Conservation (phyloP, 2,113 vertebrate species). For the Sphaerodactylus townsendi region DNA sequence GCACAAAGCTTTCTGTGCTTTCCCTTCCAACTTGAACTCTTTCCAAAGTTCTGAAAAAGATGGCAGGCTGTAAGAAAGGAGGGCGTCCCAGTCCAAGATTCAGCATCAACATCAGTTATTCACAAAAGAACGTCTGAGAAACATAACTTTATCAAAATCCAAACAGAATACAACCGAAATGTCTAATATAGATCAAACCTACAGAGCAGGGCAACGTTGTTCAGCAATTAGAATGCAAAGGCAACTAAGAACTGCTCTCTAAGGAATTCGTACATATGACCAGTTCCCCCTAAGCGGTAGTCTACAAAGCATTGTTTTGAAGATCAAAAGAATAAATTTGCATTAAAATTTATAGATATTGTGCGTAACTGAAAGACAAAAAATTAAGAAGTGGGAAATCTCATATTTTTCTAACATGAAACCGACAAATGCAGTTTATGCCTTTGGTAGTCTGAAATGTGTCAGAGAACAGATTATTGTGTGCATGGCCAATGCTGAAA, state of each 20-base stretch:
- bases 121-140: neutral
- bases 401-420: neutral
- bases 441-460: neutral
- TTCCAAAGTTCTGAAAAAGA: neutral
- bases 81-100: neutral
- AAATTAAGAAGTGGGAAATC: neutral
- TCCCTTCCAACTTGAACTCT: neutral
- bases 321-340: conserved; percentile 46
- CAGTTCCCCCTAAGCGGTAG: conserved; percentile 13
- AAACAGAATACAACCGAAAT: neutral
- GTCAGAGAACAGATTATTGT: neutral
- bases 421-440: neutral
- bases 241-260: neutral
- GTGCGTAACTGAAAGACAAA: conserved; percentile 6
- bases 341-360: conserved; percentile 8
- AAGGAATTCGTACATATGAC: conserved; percentile 14
- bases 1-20: neutral
- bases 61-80: neutral
- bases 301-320: neutral
- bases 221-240: conserved; percentile 32
- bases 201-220: neutral
- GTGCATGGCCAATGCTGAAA: neutral
- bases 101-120: neutral
- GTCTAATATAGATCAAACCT: conserved; percentile 21
- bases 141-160: conserved; percentile 31